Percentiles rank a stretch among this genome's conserved stretches.
These are phyloP conservation scores for Acanthopleura granulata DNA, from an alignment of 2,888 invertebrate species.

Conservation along the genomic window DNA sequence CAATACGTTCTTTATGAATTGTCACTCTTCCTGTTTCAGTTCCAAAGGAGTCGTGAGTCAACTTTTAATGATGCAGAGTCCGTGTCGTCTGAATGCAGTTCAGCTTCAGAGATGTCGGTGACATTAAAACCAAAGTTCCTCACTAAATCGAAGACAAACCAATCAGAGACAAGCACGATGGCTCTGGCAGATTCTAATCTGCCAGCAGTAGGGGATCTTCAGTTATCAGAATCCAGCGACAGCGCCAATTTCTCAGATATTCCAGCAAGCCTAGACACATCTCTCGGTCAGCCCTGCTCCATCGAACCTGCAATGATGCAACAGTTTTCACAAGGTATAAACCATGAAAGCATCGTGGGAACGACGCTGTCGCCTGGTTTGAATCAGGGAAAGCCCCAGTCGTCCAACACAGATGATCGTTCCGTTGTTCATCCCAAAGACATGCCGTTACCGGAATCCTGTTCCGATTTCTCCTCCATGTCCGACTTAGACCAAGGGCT, in stretches of 20 bases:
- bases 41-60: background rate
- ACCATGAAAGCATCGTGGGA: background rate
- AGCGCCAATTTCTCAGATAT: background rate
- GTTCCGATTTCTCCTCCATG: constrained; percentile 1
- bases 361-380: background rate
- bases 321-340: background rate
- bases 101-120: background rate
- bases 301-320: background rate
- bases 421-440: background rate
- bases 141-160: background rate
- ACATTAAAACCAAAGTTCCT: constrained; percentile 5
- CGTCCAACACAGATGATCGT: background rate
- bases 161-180: background rate
- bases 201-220: background rate
- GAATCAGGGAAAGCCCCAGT: background rate
- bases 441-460: background rate
- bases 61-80: constrained; percentile 3
- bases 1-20: too few relatives aligned
- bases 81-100: constrained; percentile 5
- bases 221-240: background rate
- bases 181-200: background rate
- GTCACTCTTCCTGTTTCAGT: background rate
- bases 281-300: background rate
- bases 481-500: background rate
- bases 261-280: background rate